Percentiles rank a stretch among this genome's conserved stretches.
Conservation (phyloP, 2,888 invertebrate genomes). For the Timandra comae region DNA sequence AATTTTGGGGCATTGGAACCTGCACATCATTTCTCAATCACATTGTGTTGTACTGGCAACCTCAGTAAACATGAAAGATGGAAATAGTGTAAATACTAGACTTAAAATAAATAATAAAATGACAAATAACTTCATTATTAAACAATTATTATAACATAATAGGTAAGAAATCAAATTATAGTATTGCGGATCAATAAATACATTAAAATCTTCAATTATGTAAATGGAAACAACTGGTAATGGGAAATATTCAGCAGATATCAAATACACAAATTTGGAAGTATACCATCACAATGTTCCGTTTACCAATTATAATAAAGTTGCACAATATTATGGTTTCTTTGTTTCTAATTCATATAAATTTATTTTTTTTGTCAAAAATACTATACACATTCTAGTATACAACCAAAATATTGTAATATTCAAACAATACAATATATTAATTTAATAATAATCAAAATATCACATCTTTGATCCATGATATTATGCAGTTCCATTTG, state of each 20-base stretch:
- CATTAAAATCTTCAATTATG: too few species aligned
- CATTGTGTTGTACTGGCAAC: conserved; percentile 1
- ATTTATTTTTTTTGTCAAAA: conserved; percentile 20
- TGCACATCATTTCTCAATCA: conserved; percentile 45
- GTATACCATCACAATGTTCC: not conserved
- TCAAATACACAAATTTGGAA: too few species aligned
- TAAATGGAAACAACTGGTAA: too few species aligned
- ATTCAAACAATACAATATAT: conserved; percentile 45
- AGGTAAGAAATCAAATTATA: too few species aligned
- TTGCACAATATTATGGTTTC: conserved; percentile 22
- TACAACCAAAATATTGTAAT: conserved; percentile 33
- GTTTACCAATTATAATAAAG: conserved; percentile 6
- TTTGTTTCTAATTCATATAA: conserved; percentile 16
- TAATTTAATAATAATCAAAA: conserved; percentile 55
- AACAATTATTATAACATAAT: conserved; percentile 2
- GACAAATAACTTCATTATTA: not conserved
- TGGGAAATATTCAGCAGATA: too few species aligned
- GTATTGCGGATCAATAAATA: too few species aligned
- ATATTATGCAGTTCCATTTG: conserved; percentile 60
- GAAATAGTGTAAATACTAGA: too few species aligned
- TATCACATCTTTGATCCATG: conserved; percentile 72
- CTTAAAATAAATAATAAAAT: too few species aligned
- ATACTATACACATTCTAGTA: conserved; percentile 34
- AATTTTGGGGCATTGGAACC: conserved; percentile 59
- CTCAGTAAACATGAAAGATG: not conserved